A percentile compares a stretch with the other conserved stretches of the same genome.
Evolutionary conservation across 2,113 vertebrate species (phyloP).

Genomic region (Leptobrachium leishanense): DNA sequence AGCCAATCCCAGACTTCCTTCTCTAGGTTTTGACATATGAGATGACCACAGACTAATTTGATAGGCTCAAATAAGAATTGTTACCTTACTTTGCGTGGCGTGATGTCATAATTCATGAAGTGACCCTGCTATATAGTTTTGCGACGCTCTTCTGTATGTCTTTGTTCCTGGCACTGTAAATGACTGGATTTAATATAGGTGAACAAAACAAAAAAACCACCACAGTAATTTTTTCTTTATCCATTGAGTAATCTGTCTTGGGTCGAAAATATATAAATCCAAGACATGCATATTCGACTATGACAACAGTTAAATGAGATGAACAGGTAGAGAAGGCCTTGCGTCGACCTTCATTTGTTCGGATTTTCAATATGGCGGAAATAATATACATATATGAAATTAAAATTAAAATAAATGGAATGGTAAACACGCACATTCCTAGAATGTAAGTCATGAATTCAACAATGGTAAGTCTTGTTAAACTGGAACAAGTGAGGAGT

Average conservation of each 20-base stretch:
- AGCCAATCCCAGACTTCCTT: no score
- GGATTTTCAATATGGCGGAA: slow-evolving; percentile 9
- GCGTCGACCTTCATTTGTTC: background rate
- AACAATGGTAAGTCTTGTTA: background rate
- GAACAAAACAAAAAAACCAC: background rate
- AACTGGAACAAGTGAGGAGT: slow-evolving; percentile 21
- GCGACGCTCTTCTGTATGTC: background rate
- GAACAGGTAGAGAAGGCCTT: slow-evolving; percentile 37
- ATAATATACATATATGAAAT: slow-evolving; percentile 25
- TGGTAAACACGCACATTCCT: slow-evolving; percentile 17
- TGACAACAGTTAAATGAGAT: slow-evolving; percentile 21
- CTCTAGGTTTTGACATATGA: no score
- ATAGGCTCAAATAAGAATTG: no score
- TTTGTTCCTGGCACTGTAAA: background rate
- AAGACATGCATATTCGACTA: slow-evolving; percentile 11
- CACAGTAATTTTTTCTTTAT: background rate
- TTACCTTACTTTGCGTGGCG: no score
- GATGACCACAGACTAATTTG: no score
- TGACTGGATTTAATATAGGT: slow-evolving; percentile 4
- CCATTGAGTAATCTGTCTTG: background rate
- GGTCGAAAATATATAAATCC: background rate
- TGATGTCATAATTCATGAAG: no score
- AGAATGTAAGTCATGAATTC: background rate
- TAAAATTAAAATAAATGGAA: slow-evolving; percentile 1
- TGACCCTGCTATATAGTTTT: no score